A percentile compares a stretch with the other conserved stretches of the same genome.
These are phyloP conservation scores for Acheta domesticus DNA, from an alignment of 2,888 invertebrate species.

Conservation along the genomic window DNA sequence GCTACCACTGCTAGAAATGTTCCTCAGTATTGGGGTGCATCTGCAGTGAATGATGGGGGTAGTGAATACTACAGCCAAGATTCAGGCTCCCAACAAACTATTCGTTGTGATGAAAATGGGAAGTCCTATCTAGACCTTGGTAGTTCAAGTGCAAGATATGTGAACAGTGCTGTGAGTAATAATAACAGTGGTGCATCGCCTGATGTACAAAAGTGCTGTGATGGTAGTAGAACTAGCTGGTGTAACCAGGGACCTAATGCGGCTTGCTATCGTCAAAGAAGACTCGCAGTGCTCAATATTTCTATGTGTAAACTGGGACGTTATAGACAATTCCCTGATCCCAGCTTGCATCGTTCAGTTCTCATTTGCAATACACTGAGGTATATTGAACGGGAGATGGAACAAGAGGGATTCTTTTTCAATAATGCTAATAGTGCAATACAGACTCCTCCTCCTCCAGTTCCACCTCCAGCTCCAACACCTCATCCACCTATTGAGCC, in stretches of 20 bases:
- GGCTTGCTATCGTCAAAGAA: constrained; percentile 75
- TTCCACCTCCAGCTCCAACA: constrained; percentile 50
- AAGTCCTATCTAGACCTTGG: constrained; percentile 86
- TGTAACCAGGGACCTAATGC: constrained; percentile 63
- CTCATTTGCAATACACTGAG: constrained; percentile 90
- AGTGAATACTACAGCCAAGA: constrained; percentile 44
- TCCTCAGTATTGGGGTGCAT: constrained; percentile 40
- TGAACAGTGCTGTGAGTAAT: constrained; percentile 28
- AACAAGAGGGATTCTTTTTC: constrained; percentile 51
- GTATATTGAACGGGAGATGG: constrained; percentile 85
- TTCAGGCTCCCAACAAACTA: constrained; percentile 66
- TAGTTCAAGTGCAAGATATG: constrained; percentile 50
- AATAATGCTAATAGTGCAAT: constrained; percentile 43
- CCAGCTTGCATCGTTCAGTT: constrained; percentile 83
- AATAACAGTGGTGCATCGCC: constrained; percentile 36
- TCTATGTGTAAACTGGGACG: constrained; percentile 89
- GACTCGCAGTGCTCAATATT: constrained; percentile 84
- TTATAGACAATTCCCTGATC: constrained; percentile 83
- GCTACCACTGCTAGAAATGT: constrained; percentile 45
- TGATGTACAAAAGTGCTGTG: constrained; percentile 63
- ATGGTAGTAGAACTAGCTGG: constrained; percentile 68
- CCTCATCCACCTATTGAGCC: constrained; percentile 48
- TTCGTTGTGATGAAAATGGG: constrained; percentile 83
- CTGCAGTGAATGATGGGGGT: constrained; percentile 23
- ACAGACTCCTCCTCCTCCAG: constrained; percentile 46